Evolutionary conservation across 2,888 invertebrate genomes (phyloP).

Genomic region (Drosophila antonietae): DNA sequence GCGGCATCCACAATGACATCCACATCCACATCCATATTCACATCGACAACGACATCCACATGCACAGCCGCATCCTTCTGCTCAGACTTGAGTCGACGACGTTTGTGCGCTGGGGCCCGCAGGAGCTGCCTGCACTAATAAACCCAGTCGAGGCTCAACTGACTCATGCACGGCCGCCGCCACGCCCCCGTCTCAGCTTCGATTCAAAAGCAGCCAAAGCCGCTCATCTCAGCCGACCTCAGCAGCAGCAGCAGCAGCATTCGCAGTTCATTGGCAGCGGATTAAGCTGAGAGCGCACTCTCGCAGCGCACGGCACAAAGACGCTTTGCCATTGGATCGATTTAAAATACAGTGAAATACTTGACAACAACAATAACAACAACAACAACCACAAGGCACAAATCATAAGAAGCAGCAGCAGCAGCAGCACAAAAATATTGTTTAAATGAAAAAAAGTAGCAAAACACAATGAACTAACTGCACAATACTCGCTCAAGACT

Average conservation of each 20-base stretch:
- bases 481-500: slow-evolving; percentile 1
- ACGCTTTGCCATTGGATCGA: slow-evolving; percentile 78
- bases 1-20: slow-evolving; percentile 15
- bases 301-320: slow-evolving; percentile 67
- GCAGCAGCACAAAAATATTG: slow-evolving; percentile 27
- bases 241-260: slow-evolving; percentile 45
- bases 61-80: slow-evolving; percentile 57
- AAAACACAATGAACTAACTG: neutral
- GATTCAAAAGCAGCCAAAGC: slow-evolving; percentile 61
- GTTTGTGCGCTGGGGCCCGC: slow-evolving; percentile 18
- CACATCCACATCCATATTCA: slow-evolving; percentile 12
- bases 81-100: slow-evolving; percentile 49
- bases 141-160: slow-evolving; percentile 48
- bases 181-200: slow-evolving; percentile 25
- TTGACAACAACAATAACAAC: slow-evolving; percentile 32
- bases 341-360: slow-evolving; percentile 74
- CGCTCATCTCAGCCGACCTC: slow-evolving; percentile 73
- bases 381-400: slow-evolving; percentile 17
- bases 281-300: slow-evolving; percentile 73
- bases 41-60: slow-evolving; percentile 18
- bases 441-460: slow-evolving; percentile 50
- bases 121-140: slow-evolving; percentile 57
- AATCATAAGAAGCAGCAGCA: slow-evolving; percentile 24
- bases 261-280: slow-evolving; percentile 82
- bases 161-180: slow-evolving; percentile 32